Conservation (phyloP, 2,888 invertebrate species). For the Drosophila diplacantha region DNA sequence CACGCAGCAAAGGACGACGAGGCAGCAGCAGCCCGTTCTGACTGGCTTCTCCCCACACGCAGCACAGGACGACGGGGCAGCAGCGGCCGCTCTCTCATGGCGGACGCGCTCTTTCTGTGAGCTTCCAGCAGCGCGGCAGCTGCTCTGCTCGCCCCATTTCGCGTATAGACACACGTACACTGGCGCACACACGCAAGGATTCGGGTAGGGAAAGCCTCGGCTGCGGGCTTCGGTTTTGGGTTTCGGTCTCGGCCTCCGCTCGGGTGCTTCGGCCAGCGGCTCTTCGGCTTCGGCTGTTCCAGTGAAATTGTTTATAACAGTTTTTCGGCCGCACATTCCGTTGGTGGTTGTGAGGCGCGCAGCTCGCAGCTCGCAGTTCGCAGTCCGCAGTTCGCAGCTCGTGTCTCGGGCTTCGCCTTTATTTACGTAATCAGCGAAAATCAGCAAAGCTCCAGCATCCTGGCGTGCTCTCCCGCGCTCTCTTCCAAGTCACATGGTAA, state of each 20-base stretch:
- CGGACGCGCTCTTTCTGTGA: slow-evolving; percentile 11
- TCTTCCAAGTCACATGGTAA: slow-evolving; percentile 32
- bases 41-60: slow-evolving; percentile 73
- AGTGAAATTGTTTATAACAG: slow-evolving; percentile 65
- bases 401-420: slow-evolving; percentile 62
- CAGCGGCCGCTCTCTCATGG: slow-evolving; percentile 9
- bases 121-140: slow-evolving; percentile 52
- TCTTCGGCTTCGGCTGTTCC: slow-evolving; percentile 30
- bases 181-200: slow-evolving; percentile 20
- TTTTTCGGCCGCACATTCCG: slow-evolving; percentile 51
- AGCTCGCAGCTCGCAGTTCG: slow-evolving; percentile 2
- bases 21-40: slow-evolving; percentile 29
- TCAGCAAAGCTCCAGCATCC: slow-evolving; percentile 64
- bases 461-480: slow-evolving; percentile 18
- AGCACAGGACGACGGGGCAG: slow-evolving; percentile 32
- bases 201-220: slow-evolving; percentile 30
- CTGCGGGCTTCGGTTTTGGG: slow-evolving; percentile 20
- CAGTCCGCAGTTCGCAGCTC: slow-evolving; percentile 1
- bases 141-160: slow-evolving; percentile 54
- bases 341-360: slow-evolving; percentile 41
- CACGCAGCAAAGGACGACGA: slow-evolving; percentile 36
- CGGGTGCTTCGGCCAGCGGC: slow-evolving; percentile 2
- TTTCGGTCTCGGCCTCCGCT: slow-evolving; percentile 19
- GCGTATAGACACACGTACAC: slow-evolving; percentile 38
- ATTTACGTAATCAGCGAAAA: slow-evolving; percentile 71